Percentiles rank a stretch among this genome's conserved stretches.
These are phyloP conservation scores for Hormaphis cornu DNA, from an alignment of 1,140 invertebrate species.

Conservation along the genomic window DNA sequence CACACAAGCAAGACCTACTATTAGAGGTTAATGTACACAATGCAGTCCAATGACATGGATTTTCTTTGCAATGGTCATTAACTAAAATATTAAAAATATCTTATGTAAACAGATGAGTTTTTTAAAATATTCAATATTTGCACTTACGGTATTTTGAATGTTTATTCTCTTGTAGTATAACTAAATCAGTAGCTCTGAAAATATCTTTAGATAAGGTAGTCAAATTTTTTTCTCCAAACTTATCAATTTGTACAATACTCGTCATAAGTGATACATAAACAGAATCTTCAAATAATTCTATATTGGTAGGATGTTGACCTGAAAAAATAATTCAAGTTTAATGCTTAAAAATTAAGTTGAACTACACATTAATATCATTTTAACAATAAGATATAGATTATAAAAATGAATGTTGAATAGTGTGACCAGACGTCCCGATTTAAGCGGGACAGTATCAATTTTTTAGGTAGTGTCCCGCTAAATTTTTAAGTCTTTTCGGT, in stretches of 20 bases:
- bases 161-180: conserved; percentile 58
- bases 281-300: conserved; percentile 64
- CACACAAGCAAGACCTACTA: conserved; percentile 27
- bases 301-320: conserved; percentile 52
- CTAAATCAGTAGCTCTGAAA: conserved; percentile 51
- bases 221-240: conserved; percentile 54
- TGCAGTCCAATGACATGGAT: conserved; percentile 25
- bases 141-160: conserved; percentile 40
- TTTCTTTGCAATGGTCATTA: background rate
- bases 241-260: conserved; percentile 57
- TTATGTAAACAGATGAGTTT: background rate
- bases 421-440: too few relatives aligned
- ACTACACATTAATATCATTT: too few relatives aligned
- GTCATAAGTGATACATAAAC: conserved; percentile 41
- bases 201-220: conserved; percentile 49
- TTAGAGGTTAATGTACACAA: conserved; percentile 8
- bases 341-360: too few relatives aligned
- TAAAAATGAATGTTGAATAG: too few relatives aligned
- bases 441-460: too few relatives aligned
- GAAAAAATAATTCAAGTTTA: conserved; percentile 1
- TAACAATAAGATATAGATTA: too few relatives aligned
- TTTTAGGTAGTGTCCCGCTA: too few relatives aligned
- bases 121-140: background rate
- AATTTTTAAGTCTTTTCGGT: too few relatives aligned
- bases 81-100: conserved; percentile 1